These are phyloP conservation scores for Lycodopsis pacificus DNA, from an alignment of 2,797 vertebrate genomes.

Conservation along the genomic window DNA sequence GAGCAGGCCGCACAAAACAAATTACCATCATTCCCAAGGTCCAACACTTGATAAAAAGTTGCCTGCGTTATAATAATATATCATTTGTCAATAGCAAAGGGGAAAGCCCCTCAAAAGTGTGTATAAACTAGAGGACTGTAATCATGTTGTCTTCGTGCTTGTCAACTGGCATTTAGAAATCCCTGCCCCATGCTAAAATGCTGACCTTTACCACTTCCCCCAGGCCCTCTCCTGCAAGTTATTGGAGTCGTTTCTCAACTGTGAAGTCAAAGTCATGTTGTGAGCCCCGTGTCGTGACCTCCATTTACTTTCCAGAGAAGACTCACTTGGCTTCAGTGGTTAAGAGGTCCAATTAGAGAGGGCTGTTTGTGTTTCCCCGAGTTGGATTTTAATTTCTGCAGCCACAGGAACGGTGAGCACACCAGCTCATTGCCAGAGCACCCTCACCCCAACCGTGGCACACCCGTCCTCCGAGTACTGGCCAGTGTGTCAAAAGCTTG, in stretches of 20 bases:
- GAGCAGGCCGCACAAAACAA: conserved; percentile 63
- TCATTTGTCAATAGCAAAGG: conserved; percentile 72
- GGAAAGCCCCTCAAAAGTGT: conserved; percentile 62
- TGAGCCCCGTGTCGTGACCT: conserved; percentile 78
- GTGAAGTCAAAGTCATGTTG: conserved; percentile 78
- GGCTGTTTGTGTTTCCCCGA: conserved; percentile 69
- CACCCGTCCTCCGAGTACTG: conserved; percentile 66
- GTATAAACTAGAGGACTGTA: conserved; percentile 61
- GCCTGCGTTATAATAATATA: conserved; percentile 65
- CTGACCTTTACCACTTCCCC: conserved; percentile 76
- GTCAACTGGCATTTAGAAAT: conserved; percentile 80
- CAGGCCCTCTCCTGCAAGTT: conserved; percentile 73
- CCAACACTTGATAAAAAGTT: conserved; percentile 67
- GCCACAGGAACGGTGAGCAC: conserved; percentile 33
- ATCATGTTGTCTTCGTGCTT: conserved; percentile 77
- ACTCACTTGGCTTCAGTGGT: conserved; percentile 77
- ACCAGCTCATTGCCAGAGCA: conserved; percentile 45
- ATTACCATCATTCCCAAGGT: conserved; percentile 70
- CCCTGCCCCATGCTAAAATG: conserved; percentile 73
- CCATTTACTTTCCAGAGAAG: conserved; percentile 80
- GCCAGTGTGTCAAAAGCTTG: conserved; percentile 67
- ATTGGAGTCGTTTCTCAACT: conserved; percentile 81
- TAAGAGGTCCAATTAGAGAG: conserved; percentile 84
- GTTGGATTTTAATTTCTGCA: conserved; percentile 75
- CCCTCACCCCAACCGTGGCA: conserved; percentile 14